phyloP scores from a whole-genome alignment of 1,140 invertebrate species.

The Belonocnema kinseyi region DNA sequence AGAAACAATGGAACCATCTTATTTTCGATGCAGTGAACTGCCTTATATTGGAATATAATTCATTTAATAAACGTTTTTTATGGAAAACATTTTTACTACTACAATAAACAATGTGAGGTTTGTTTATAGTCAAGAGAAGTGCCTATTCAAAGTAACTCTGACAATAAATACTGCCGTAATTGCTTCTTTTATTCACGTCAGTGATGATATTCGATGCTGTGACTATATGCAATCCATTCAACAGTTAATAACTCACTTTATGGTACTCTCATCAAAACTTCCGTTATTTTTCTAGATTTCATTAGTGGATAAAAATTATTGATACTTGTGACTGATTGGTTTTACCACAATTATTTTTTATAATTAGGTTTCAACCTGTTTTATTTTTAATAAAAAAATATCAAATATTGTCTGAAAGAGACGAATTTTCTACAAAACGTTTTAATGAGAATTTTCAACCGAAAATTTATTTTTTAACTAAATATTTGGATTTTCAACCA shows the following conservation, averaged over 20 bases:
- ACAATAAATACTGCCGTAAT: neutral
- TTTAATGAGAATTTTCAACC: too few relatives aligned
- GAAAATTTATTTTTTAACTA: too few relatives aligned
- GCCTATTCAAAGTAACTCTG: neutral
- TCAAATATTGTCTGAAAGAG: too few relatives aligned
- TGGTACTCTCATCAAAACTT: neutral
- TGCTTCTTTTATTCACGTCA: neutral
- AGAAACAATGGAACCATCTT: too few relatives aligned
- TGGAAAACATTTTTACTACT: neutral
- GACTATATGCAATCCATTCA: neutral
- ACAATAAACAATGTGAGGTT: neutral
- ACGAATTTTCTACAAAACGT: too few relatives aligned
- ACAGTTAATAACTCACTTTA: neutral
- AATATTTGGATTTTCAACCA: too few relatives aligned
- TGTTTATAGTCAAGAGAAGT: neutral
- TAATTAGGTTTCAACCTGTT: too few relatives aligned
- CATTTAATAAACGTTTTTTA: neutral
- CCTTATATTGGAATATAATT: too few relatives aligned
- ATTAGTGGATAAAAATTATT: neutral
- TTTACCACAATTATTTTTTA: too few relatives aligned
- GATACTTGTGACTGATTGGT: neutral
- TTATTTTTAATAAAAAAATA: too few relatives aligned
- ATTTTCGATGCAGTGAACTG: too few relatives aligned
- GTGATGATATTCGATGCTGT: neutral
- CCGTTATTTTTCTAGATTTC: neutral